These are phyloP conservation scores for Phataginus tricuspis DNA, from an alignment of 2,797 vertebrate genomes.

Conservation along the genomic window DNA sequence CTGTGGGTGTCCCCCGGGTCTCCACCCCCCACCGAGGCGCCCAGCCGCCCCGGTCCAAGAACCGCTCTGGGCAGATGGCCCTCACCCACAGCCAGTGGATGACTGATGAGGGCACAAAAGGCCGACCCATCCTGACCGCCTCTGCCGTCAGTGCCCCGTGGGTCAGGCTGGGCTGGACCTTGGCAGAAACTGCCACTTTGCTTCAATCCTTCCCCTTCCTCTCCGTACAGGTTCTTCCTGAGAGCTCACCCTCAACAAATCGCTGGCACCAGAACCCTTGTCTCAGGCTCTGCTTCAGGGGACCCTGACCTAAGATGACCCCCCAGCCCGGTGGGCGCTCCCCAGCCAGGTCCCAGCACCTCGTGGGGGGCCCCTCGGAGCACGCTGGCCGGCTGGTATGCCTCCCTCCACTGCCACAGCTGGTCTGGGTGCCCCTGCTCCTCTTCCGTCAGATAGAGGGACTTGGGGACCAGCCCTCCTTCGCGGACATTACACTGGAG, in stretches of 20 bases:
- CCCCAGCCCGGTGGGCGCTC: background rate
- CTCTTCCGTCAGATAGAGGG: constrained; percentile 88
- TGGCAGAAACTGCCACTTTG: background rate
- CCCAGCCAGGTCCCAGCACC: constrained; percentile 76
- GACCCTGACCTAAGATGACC: background rate
- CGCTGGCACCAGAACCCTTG: fast-evolving
- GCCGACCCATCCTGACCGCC: background rate
- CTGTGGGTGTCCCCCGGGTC: background rate
- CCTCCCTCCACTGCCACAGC: constrained; percentile 88
- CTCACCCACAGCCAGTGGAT: background rate
- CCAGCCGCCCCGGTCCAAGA: background rate
- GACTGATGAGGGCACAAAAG: background rate
- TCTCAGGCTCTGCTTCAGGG: background rate
- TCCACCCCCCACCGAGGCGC: background rate
- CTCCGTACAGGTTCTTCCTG: background rate
- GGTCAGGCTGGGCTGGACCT: background rate
- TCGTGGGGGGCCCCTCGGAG: constrained; percentile 88
- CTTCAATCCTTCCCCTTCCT: background rate
- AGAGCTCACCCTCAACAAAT: background rate
- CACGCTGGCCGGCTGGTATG: constrained; percentile 88
- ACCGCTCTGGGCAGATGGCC: background rate
- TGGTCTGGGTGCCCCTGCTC: constrained; percentile 85
- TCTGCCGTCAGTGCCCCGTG: too few relatives aligned
- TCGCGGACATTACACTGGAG: constrained; percentile 89
- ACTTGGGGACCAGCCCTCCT: constrained; percentile 90